Conservation (phyloP, 2,797 vertebrate species). For the Diglossa cyanea region DNA sequence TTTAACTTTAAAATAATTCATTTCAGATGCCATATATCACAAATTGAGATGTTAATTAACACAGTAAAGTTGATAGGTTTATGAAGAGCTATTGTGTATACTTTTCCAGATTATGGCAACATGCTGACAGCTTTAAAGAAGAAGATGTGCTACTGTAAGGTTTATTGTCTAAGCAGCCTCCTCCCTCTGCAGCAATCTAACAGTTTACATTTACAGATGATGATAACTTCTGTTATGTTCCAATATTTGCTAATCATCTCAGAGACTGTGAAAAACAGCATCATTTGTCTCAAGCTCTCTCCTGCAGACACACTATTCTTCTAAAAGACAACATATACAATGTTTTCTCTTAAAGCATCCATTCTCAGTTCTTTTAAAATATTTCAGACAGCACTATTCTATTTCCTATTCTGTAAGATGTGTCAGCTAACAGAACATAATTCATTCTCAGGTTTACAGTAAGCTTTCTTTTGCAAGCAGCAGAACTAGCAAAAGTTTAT, state of each 20-base stretch:
- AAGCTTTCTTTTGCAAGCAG: background rate
- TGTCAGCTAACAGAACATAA: background rate
- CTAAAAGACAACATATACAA: background rate
- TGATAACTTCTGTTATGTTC: background rate
- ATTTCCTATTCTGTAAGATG: background rate
- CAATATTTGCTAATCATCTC: background rate
- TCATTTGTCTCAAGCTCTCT: background rate
- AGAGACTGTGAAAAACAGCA: background rate
- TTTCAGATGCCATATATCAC: background rate
- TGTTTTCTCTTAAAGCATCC: background rate
- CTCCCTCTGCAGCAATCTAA: background rate
- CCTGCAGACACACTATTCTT: background rate
- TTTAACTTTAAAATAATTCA: background rate
- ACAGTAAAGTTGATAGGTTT: background rate
- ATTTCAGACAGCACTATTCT: background rate
- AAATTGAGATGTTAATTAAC: background rate
- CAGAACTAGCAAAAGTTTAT: background rate
- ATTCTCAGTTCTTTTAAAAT: background rate
- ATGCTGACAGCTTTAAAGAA: background rate
- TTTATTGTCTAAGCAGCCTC: background rate
- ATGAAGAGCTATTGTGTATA: background rate
- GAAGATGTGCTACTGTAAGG: background rate
- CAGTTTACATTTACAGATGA: background rate
- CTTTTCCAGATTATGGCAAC: background rate
- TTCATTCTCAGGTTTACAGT: background rate